Base-by-base conservation (phyloP, 2,113 vertebrate genomes). In the Otolemur garnettii region DNA sequence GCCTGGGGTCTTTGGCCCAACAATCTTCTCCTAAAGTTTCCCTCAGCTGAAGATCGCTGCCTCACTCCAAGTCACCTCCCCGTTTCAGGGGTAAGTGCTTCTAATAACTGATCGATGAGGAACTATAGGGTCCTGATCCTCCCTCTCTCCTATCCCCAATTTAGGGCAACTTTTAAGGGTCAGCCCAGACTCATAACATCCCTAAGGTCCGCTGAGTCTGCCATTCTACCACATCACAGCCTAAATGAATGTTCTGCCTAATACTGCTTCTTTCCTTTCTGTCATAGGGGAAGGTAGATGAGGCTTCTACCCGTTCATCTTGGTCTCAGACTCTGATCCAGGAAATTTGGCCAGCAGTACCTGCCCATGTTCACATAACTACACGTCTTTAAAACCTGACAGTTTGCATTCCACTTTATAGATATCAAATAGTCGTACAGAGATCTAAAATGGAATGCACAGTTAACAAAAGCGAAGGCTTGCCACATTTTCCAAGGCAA, bases 31-130 rank as follows among this genome's bases (percentile, higher is more conserved):
- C 30, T 11, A 24, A 64, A 78, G 38, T 50, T 57, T 28, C 9
- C 55, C 75, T 74, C 10, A 74, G 19, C 4, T 38, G 18, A 21
- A 50, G 13, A 50, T 4, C 57, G 3, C 8, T 13, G 28, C 45
- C 33, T 60, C 7, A 2, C 1, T 18, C 22, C 3, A 22, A 24
- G 11, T 4, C 1, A 59, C 9, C 1, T 45, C 1, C 0, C 4
- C 59, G 80, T 81, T 59, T 5, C 17, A 60, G 8, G 19, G 28
- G 9, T 7, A 17, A 50, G 1, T 59, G 5, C 2, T 72, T 30
- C 26, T 59, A 50, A 4, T 7, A 50, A 62, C 6, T 18, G 60
- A 3, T 33, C 19, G 18, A 1, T 42, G 10, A 53, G 21, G 21
- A 57, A 53, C 33, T 5, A 21, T 13, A 0, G 4, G 59, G 10